Base-by-base conservation (phyloP, 2,797 vertebrate genomes). In the Coregonus sp. region DNA sequence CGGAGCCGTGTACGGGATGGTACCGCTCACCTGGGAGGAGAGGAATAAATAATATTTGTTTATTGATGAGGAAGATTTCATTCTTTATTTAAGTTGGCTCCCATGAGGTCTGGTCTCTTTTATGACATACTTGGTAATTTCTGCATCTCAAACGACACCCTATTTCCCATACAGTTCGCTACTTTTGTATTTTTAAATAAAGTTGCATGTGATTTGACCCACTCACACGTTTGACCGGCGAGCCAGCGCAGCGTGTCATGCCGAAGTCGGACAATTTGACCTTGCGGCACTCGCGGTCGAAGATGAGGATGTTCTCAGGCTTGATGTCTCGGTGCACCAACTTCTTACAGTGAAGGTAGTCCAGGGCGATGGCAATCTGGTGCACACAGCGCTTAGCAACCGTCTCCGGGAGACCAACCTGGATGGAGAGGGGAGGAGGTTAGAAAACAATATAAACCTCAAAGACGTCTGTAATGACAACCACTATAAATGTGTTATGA, bases 201-300 rank as follows among this genome's bases (percentile, higher is more conserved):
- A n/a, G 14, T 14, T 6, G 33, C 31, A 18, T n/a, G 4, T 69
- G 67, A 35, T 69, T n/a, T 69, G 29, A 11, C 9, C 20, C 25
- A 87, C 90, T 89, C 77, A 93, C 95, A 15, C 95, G 87, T 77
- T 96, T 96, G n/a, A 96, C 95, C 0, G 94, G 95, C 0, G 95
- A 95, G 51, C 95, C 95, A 0, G 94, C 94, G 0, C 95, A 90
- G 5, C 95, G 92, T 0, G 95, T 96, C 95, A 96, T 96, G 68
- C 95, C 95, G 0, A 96, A 96, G 89, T 96, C 95, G 0, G 95
- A 96, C 77, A 96, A 91, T 82, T 96, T 96, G 56, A 96, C 94
- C 78, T 95, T 95, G 69, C 93, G 94, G 76, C 95, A 96, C 89
- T 96, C 95, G 70, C 93, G 83, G 89, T 96, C 95, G 40, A 96